Evolutionary conservation across 1,140 invertebrate genomes (phyloP).

Genomic region (Dendroctonus valens): DNA sequence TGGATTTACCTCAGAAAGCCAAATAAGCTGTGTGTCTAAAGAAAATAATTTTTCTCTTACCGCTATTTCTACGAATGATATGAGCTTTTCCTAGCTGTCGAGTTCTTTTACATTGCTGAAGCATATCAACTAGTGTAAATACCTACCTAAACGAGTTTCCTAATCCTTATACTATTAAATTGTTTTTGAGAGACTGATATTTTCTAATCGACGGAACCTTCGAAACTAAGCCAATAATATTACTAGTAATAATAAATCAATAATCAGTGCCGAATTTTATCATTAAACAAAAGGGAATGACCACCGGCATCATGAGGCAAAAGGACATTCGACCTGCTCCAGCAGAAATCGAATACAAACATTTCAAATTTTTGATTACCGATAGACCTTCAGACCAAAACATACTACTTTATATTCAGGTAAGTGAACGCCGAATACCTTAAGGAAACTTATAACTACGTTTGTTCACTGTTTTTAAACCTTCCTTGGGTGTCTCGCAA

Average conservation of each 20-base stretch:
- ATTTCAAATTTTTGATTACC: conserved; percentile 85
- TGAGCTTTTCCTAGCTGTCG: conserved; percentile 22
- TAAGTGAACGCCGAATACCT: conserved; percentile 45
- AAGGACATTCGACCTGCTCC: conserved; percentile 84
- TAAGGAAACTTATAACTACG: too few relatives aligned
- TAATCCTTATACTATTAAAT: conserved; percentile 15
- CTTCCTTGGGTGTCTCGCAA: too few relatives aligned
- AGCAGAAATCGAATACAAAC: conserved; percentile 81
- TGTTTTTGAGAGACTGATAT: conserved; percentile 26
- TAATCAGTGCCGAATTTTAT: conserved; percentile 17
- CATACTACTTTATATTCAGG: conserved; percentile 78
- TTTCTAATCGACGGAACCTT: conserved; percentile 24
- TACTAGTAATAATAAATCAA: conserved; percentile 19
- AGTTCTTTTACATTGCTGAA: conserved; percentile 34
- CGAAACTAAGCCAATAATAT: conserved; percentile 20
- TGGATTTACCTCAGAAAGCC: conserved; percentile 42
- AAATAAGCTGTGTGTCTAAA: conserved; percentile 39
- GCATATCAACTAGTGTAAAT: conserved; percentile 39
- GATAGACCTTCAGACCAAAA: conserved; percentile 83
- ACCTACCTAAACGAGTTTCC: conserved; percentile 25
- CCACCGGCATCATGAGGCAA: conserved; percentile 68
- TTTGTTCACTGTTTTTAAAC: too few relatives aligned
- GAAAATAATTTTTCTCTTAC: conserved; percentile 20
- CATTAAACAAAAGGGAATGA: conserved; percentile 23
- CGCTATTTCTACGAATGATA: conserved; percentile 7